phyloP scores from a whole-genome alignment of 2,888 invertebrate genomes.

The Alviniconcha strummeri region DNA sequence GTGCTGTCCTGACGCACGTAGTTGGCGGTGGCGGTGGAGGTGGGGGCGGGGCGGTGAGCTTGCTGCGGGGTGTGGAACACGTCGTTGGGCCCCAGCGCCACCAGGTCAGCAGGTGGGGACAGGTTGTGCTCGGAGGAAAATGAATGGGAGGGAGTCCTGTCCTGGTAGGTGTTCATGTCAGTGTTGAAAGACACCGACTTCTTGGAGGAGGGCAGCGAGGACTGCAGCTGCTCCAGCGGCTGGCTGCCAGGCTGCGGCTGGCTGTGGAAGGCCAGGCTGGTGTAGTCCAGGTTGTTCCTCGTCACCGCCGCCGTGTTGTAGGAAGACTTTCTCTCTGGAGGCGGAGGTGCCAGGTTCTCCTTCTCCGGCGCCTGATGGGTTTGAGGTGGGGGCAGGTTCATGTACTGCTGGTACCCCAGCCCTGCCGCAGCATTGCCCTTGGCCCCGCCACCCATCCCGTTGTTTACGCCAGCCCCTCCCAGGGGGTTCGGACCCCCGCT shows the following conservation, averaged over 20 bases:
- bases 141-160: constrained; percentile 50
- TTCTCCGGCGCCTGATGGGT: constrained; percentile 43
- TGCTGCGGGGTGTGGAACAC: constrained; percentile 34
- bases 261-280: constrained; percentile 35
- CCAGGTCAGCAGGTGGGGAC: constrained; percentile 49
- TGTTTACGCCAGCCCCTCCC: not conserved
- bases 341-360: constrained; percentile 73
- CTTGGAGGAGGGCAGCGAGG: constrained; percentile 52
- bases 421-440: not conserved
- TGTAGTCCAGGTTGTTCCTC: constrained; percentile 34
- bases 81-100: constrained; percentile 33
- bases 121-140: constrained; percentile 67
- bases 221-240: constrained; percentile 36
- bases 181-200: constrained; percentile 74
- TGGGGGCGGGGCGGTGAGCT: constrained; percentile 2
- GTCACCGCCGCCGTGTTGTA: constrained; percentile 74
- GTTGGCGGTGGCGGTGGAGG: constrained; percentile 19
- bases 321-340: constrained; percentile 91
- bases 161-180: constrained; percentile 70
- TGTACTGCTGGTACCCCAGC: constrained; percentile 51
- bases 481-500: not conserved
- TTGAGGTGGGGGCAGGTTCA: constrained; percentile 51
- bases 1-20: constrained; percentile 78
- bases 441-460: not conserved
- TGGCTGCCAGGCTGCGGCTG: constrained; percentile 36